phyloP scores from a whole-genome alignment of 2,113 vertebrate genomes.

The Orthonyx spaldingii region DNA sequence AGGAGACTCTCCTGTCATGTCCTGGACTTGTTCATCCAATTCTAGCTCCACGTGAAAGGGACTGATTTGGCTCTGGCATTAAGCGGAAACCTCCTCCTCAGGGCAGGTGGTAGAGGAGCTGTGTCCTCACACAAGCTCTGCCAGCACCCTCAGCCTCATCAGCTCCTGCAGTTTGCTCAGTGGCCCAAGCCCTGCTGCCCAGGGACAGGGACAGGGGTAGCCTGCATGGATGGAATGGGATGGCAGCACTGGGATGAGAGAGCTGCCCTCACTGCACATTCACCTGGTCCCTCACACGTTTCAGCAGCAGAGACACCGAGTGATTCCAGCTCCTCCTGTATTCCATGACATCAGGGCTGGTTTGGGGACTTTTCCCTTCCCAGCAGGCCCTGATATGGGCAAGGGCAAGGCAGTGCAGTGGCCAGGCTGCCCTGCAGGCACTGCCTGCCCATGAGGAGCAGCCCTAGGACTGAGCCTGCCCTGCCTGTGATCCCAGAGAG shows the following conservation, averaged over 20 bases:
- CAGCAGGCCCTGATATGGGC: background rate
- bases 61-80: background rate
- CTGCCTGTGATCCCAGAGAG: background rate
- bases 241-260: background rate
- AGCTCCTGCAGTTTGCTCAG: background rate
- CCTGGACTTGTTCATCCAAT: too few species aligned
- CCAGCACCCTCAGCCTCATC: background rate
- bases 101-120: background rate
- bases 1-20: background rate
- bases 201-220: background rate
- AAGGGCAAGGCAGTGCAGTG: background rate
- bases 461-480: background rate
- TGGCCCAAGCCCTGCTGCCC: background rate
- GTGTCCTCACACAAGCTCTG: background rate
- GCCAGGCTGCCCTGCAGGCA: background rate
- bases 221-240: background rate
- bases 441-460: background rate
- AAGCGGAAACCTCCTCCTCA: background rate
- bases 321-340: background rate
- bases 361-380: background rate
- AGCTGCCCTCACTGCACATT: rapidly evolving
- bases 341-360: background rate
- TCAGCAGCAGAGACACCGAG: background rate
- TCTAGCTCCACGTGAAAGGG: rapidly evolving
- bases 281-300: background rate